A percentile compares a stretch with the other conserved stretches of the same genome.
Conservation (phyloP, 2,797 vertebrate species). For the Spinus olivaceus region DNA sequence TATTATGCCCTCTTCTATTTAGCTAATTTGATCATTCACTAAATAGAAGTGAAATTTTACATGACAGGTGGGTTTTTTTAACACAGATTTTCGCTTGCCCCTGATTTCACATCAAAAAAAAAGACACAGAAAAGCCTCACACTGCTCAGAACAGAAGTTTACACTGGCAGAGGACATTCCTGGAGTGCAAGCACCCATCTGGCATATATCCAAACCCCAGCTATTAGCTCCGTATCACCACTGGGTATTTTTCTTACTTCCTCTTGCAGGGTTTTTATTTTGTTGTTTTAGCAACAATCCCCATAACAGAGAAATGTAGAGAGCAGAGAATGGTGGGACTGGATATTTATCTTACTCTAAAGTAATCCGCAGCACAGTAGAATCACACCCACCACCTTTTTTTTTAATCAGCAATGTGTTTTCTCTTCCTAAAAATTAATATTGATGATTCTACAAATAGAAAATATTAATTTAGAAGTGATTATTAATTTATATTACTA, state of each 20-base stretch:
- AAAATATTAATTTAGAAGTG: conserved; percentile 18
- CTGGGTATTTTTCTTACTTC: not conserved
- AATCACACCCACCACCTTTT: not conserved
- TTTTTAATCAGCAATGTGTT: not conserved
- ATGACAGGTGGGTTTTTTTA: not conserved
- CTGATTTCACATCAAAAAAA: not conserved
- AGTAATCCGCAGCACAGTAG: not conserved
- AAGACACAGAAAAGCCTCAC: not conserved
- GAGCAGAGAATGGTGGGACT: not conserved
- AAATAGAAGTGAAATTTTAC: not conserved
- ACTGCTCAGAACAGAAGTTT: conserved; percentile 38
- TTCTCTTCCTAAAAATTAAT: conserved; percentile 9
- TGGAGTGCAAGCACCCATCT: conserved; percentile 29
- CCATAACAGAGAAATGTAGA: not conserved
- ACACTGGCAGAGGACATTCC: conserved; percentile 27
- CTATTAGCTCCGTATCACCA: not conserved
- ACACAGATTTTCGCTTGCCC: not conserved
- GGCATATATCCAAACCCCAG: not conserved
- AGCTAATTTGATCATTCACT: not conserved
- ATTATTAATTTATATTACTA: conserved; percentile 22
- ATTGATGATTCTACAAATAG: not conserved
- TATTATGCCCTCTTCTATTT: not conserved
- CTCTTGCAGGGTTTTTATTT: not conserved
- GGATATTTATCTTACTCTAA: not conserved
- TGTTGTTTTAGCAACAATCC: not conserved